Conservation (phyloP, 1,140 invertebrate species). For the Brachystomella parvula region DNA sequence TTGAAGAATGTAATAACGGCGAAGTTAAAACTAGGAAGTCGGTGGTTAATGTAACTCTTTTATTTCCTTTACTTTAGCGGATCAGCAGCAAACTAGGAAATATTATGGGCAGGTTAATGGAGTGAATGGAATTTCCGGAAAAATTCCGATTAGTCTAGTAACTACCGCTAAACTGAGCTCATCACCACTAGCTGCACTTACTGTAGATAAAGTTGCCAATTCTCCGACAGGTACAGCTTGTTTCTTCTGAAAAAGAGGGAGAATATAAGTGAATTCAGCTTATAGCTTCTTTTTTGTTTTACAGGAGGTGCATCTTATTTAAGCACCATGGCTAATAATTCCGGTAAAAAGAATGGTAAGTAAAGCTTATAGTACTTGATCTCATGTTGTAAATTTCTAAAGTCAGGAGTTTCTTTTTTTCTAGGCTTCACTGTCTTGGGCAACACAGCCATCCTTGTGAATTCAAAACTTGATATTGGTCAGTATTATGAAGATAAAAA, state of each 20-base stretch:
- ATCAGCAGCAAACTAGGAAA: conserved; percentile 27
- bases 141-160: conserved; percentile 32
- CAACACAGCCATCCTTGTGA: conserved; percentile 25
- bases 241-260: neutral
- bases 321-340: conserved; percentile 20
- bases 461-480: conserved; percentile 34
- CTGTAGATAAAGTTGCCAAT: conserved; percentile 36
- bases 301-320: conserved; percentile 34
- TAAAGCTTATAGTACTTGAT: neutral
- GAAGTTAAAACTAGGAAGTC: neutral
- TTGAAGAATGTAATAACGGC: neutral
- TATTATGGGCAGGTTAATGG: conserved; percentile 34
- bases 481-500: conserved; percentile 39
- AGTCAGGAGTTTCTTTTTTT: conserved; percentile 11
- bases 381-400: neutral
- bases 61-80: conserved; percentile 17
- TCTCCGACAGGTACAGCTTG: conserved; percentile 31
- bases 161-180: conserved; percentile 36
- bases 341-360: conserved; percentile 26
- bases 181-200: conserved; percentile 36
- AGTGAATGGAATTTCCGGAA: conserved; percentile 32
- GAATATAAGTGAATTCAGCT: conserved; percentile 3
- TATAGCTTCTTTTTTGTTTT: conserved; percentile 22
- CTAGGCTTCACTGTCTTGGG: conserved; percentile 33
- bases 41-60: neutral